Evolutionary conservation across 2,113 vertebrate genomes (phyloP), one percentile per base, ranked within the genome.

Genomic region (Eretmodus cyanostictus): DNA sequence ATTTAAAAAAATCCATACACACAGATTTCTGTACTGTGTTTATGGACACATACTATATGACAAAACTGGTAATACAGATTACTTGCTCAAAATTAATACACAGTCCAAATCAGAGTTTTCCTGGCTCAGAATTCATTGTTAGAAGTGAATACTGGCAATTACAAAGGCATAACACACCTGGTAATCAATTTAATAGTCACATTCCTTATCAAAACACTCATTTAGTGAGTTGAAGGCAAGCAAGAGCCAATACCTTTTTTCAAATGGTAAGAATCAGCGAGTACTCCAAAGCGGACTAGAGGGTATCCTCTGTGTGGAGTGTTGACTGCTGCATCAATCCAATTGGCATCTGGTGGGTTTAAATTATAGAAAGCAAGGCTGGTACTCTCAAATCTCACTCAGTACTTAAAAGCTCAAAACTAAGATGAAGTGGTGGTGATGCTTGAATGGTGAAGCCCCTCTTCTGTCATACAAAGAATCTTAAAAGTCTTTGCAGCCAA

Each of bases 281-380:
- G 40, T 63, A 36, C 73, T 87, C 31, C 88, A 81, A 81, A 92
- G 68, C 80, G 42, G 61, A 89, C 53, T 88, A 91, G 84, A 81
- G 63, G 89, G 92, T 91, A 92, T 86, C 53, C 79, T 85, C 82
- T 63, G 84, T 87, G 86, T 80, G 89, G 24, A 63, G 80, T 31
- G 78, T 49, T 84, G 88, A 89, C 84, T 88, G 81, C 86, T 88
- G 55, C 89, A 88, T 90, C 91, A 89, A 84, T 86, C 85, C 93
- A 89, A 86, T 40, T 92, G 89, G 84, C 92, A 94, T 86, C 92
- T 87, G 91, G 80, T 88, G 86, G 76, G 87, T 92, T 90, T 92
- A n/a, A 92, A 90, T 92, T 84, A 90, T 91, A 76, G 63, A 84
- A 55, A 80, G 86, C 45, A 7, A 45, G 12, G 59, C 63, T 38